Base-by-base conservation (phyloP, 2,797 vertebrate species). In the Echiichthys vipera region DNA sequence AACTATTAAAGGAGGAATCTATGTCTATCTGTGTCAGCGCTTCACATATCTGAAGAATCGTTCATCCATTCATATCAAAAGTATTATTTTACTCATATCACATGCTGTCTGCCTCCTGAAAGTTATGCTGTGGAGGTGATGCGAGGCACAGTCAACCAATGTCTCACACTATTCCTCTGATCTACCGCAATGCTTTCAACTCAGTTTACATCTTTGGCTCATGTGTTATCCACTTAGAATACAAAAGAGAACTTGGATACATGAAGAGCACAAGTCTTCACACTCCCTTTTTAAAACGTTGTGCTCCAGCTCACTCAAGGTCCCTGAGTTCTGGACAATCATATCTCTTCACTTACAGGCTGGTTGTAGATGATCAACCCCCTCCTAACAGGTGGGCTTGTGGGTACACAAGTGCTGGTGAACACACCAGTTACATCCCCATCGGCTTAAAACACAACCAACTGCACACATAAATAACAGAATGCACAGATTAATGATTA, bases 351-450 rank as follows among this genome's bases (percentile, higher is more conserved):
- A 94, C 95, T 83, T 83, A 98, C 97, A 75, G 95, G 95, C 51
- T 96, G 95, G 30, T 97, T 98, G 90, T 95, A 96, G 88, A 99
- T 97, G 86, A 98, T 92, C 13, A 95, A n/a, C 91, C 9, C 96
- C 97, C 7, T 96, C 91, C 42, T 96, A 96, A 57, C 98, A 99
- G 13, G 88, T 78, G 54, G 95, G 82, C 87, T 96, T 98, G 90
- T 99, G 97, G 3, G 98, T 98, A 54, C 98, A 99, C 11, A 92
- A 78, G 75, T 99, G 97, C 84, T 97, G 96, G 84, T 96, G 97
- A 76, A 99, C 92, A 4, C 98, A 99, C 98, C 98, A 99, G 91
- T 97, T 97, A 83, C 98, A 99, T 20, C 96, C 95, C 98, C 98
- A 99, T 37, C 78, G 94, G 84, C 97, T 99, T 88, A 94, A 92